These are phyloP conservation scores for Synergus laeviventris DNA, from an alignment of 2,888 invertebrate genomes.

Conservation along the genomic window DNA sequence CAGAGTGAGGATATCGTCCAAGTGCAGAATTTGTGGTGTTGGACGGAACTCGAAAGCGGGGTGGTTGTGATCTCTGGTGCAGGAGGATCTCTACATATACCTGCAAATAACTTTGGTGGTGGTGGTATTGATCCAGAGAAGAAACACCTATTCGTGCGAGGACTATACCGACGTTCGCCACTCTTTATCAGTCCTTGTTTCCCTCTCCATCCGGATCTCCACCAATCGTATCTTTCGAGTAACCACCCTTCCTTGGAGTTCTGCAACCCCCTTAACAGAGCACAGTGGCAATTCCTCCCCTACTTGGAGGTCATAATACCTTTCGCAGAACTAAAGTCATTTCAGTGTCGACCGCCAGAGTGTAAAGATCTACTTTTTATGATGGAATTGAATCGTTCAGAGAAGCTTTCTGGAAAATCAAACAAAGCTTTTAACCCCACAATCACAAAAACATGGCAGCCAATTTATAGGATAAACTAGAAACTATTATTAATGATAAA, in stretches of 20 bases:
- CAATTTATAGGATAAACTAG: not conserved
- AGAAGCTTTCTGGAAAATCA: not conserved
- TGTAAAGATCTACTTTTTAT: constrained; percentile 8
- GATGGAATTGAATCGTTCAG: not conserved
- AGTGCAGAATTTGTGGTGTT: not conserved
- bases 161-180: constrained; percentile 29
- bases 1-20: constrained; percentile 5
- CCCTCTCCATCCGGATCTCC: not conserved
- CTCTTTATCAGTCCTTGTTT: constrained; percentile 39
- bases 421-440: not conserved
- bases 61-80: constrained; percentile 7
- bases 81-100: constrained; percentile 18
- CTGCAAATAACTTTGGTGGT: not conserved
- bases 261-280: constrained; percentile 46
- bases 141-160: constrained; percentile 31
- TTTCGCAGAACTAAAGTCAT: constrained; percentile 26
- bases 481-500: too few species aligned
- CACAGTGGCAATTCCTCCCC: constrained; percentile 46
- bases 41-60: not conserved
- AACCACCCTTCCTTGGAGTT: constrained; percentile 37
- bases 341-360: constrained; percentile 22
- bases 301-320: constrained; percentile 9
- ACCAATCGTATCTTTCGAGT: constrained; percentile 22
- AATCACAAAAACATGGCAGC: not conserved
- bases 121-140: constrained; percentile 23